Conservation (phyloP, 2,113 vertebrate genomes). For the Alligator mississippiensis region DNA sequence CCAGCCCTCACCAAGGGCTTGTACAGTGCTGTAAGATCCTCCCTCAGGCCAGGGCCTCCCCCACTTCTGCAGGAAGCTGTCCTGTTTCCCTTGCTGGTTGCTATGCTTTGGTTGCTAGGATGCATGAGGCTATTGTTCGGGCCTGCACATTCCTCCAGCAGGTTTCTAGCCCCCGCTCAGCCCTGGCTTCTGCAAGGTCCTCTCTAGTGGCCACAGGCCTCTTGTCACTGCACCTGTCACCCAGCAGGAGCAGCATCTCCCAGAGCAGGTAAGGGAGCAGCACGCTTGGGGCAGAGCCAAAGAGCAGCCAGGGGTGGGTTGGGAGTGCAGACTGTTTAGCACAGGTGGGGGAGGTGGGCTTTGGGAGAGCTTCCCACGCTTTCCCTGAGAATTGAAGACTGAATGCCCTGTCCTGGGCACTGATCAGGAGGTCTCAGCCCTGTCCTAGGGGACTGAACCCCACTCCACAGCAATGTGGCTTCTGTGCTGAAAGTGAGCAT, state of each 20-base stretch:
- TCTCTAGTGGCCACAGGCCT: background rate
- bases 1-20: background rate
- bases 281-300: background rate
- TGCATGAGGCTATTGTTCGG: slow-evolving; percentile 28
- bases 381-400: too few species aligned
- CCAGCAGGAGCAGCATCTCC: background rate
- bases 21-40: background rate
- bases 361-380: too few species aligned
- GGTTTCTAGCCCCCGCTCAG: slow-evolving; percentile 4
- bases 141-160: background rate
- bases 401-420: background rate
- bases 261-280: background rate
- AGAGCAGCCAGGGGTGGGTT: background rate
- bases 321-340: too few species aligned
- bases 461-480: background rate
- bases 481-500: background rate
- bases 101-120: slow-evolving; percentile 61
- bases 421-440: background rate
- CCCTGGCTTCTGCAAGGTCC: background rate
- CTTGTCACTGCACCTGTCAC: too few species aligned
- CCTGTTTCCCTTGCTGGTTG: slow-evolving; percentile 43
- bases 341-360: background rate
- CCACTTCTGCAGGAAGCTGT: background rate
- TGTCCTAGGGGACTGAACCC: background rate
- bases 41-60: background rate